phyloP scores from a whole-genome alignment of 2,797 vertebrate species.

The Dicrostonyx torquatus region DNA sequence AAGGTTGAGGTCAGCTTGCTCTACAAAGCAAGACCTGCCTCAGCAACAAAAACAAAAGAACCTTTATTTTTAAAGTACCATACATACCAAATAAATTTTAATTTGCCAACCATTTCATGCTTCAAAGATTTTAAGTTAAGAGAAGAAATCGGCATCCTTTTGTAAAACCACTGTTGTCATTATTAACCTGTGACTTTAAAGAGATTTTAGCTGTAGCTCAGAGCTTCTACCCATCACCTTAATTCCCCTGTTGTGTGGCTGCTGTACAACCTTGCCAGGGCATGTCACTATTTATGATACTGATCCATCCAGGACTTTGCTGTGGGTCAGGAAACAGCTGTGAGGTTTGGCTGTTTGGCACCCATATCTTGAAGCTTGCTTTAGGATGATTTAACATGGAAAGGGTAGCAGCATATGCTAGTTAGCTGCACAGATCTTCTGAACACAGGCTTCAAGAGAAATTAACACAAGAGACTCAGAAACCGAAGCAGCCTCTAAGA shows the following conservation, averaged over 20 bases:
- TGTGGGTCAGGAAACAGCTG: conserved; percentile 54
- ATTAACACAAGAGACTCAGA: conserved; percentile 14
- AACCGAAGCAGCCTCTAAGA: conserved; percentile 9
- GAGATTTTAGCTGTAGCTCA: background rate
- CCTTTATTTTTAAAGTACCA: conserved; percentile 26
- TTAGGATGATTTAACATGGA: conserved; percentile 24
- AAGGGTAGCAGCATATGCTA: background rate
- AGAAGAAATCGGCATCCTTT: background rate
- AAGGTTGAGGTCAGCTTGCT: background rate
- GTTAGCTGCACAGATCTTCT: conserved; percentile 38
- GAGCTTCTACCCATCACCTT: background rate
- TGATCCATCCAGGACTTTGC: conserved; percentile 18
- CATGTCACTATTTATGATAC: conserved; percentile 21
- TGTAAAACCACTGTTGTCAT: background rate
- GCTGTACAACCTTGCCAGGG: conserved; percentile 38
- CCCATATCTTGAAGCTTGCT: background rate
- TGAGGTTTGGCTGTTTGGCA: conserved; percentile 17
- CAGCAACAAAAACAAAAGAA: background rate
- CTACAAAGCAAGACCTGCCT: background rate
- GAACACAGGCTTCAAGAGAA: conserved; percentile 17
- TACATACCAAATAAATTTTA: background rate
- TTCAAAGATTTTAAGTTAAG: background rate
- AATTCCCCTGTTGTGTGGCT: conserved; percentile 20
- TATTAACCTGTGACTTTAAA: background rate
- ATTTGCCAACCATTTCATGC: conserved; percentile 12